phyloP scores from a whole-genome alignment of 2,888 invertebrate genomes.

The Rutpela maculata region DNA sequence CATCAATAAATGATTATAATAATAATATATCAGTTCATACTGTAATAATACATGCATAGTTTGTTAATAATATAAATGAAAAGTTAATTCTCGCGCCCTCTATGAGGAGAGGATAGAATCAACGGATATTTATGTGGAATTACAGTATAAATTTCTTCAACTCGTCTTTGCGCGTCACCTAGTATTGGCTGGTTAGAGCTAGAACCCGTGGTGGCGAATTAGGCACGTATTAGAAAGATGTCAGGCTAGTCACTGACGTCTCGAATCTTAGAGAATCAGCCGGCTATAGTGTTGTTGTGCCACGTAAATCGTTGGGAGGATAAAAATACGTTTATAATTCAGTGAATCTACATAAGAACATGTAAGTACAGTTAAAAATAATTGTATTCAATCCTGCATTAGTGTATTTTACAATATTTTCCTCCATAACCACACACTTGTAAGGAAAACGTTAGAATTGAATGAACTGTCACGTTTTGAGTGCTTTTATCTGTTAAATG shows the following conservation, averaged over 20 bases:
- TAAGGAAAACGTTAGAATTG: background rate
- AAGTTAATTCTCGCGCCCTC: slow-evolving; percentile 19
- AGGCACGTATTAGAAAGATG: background rate
- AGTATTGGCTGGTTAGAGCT: background rate
- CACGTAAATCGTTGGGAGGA: slow-evolving; percentile 13
- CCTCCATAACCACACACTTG: slow-evolving; percentile 15
- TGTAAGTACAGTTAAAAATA: slow-evolving; percentile 20
- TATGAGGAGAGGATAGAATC: background rate
- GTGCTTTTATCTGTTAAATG: background rate
- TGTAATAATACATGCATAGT: no score
- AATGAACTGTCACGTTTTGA: slow-evolving; percentile 8
- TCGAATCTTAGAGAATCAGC: background rate
- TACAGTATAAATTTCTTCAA: background rate
- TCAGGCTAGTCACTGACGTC: background rate
- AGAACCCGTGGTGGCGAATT: background rate
- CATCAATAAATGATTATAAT: no score
- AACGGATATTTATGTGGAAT: background rate
- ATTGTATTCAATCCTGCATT: background rate
- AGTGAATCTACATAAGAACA: slow-evolving; percentile 13
- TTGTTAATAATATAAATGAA: background rate
- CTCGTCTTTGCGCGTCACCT: background rate
- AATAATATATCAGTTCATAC: no score
- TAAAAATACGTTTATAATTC: background rate
- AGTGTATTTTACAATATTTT: background rate
- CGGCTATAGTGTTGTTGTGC: slow-evolving; percentile 31